Evolutionary conservation across 1,140 invertebrate genomes (phyloP), one percentile per base, ranked within the genome.

Genomic region (Trichonephila clavata): DNA sequence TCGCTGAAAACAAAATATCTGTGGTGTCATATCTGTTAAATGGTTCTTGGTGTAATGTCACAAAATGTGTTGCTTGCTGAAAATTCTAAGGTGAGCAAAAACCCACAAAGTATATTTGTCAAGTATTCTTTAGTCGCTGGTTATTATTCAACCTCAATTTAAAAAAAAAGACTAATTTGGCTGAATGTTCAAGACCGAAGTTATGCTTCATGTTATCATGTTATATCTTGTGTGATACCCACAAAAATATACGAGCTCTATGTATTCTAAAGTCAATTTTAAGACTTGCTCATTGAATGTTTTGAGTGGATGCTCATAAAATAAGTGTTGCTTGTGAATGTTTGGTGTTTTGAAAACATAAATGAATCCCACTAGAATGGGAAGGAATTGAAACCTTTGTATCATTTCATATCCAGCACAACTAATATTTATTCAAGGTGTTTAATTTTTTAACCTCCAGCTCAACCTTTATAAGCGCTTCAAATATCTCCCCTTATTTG

Each of bases 401-500:
- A 71, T 6, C n/a, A 71, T 71, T 27, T 16, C 27, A 71, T 14
- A 27, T 32, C 16, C 68, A 27, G 68, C 68, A 71, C 68, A 71
- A 71, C 68, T 24, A 71, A 13, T 71, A 14, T 71, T 71, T 32
- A 71, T 71, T 71, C 68, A 71, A 27, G 27, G 32, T 71, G 68
- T 71, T 32, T 71, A 14, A 71, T 32, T 27, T 71, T 27, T 71
- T 32, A 27, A 71, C 68, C 68, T 71, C 27, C 68, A 32, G 68
- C 68, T 71, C 68, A 71, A 71, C 68, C 68, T 71, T 71, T 71
- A 32, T 71, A 71, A 71, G n/a, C 68, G 68, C 68, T 71, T 71
- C 24, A 24, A 71, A 71, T 27, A 1, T 24, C 4, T 24, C 27
- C 68, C 68, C 24, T 71, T 71, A 24, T 71, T 71, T 71, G 8